Percentiles rank a stretch among this genome's conserved stretches.
phyloP scores from a whole-genome alignment of 2,113 vertebrate species.

The Aegithalos caudatus region DNA sequence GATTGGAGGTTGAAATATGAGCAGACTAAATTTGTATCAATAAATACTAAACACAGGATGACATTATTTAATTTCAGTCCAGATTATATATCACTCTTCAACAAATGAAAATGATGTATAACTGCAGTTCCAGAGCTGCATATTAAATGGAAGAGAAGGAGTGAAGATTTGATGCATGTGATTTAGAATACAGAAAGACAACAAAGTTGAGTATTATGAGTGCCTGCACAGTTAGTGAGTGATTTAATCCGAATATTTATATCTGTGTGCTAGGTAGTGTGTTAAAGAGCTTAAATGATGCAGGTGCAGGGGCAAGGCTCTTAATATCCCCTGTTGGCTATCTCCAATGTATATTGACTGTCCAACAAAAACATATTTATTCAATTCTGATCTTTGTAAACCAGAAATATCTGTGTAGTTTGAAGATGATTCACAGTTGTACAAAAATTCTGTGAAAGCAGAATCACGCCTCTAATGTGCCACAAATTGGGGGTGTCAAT shows the following conservation, averaged over 20 bases:
- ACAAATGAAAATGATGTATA: slow-evolving; percentile 63
- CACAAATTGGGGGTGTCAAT: neutral
- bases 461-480: neutral
- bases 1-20: slow-evolving; percentile 58
- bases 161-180: slow-evolving; percentile 26
- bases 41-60: slow-evolving; percentile 62
- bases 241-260: neutral
- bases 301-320: neutral
- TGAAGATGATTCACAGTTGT: neutral
- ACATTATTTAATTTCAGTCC: slow-evolving; percentile 54
- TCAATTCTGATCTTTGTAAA: neutral
- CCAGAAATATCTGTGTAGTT: neutral
- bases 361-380: neutral
- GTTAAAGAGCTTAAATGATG: neutral
- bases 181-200: slow-evolving; percentile 21
- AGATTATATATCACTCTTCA: slow-evolving; percentile 47
- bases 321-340: neutral
- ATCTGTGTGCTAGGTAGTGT: neutral
- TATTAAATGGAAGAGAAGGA: slow-evolving; percentile 16
- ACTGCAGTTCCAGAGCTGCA: slow-evolving; percentile 30
- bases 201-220: neutral
- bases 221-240: neutral
- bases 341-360: neutral
- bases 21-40: slow-evolving; percentile 62
- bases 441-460: neutral